These are phyloP conservation scores for Egretta garzetta DNA, from an alignment of 2,113 vertebrate genomes.

Conservation along the genomic window DNA sequence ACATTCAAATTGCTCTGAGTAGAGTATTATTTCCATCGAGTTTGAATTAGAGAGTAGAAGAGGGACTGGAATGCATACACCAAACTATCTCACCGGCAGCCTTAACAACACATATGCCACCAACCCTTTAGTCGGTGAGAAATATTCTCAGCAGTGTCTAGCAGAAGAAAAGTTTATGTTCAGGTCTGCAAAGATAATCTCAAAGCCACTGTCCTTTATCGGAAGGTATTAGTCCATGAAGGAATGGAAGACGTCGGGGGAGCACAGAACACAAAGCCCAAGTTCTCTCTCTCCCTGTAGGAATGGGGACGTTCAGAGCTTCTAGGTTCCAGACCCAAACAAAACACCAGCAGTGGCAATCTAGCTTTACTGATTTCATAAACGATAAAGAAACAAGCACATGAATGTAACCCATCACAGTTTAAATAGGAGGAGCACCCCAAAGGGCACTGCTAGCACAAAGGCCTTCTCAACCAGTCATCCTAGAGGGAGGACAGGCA, in stretches of 20 bases:
- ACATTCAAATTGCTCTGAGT: neutral
- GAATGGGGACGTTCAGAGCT: neutral
- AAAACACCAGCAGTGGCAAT: neutral
- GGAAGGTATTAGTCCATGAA: neutral
- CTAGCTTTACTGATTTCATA: neutral
- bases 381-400: neutral
- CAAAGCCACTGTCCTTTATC: neutral
- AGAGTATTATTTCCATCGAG: neutral
- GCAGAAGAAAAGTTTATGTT: neutral
- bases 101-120: neutral
- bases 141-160: neutral
- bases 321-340: neutral
- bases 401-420: neutral
- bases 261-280: neutral
- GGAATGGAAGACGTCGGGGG: neutral
- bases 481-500: neutral
- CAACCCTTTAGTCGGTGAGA: neutral
- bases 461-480: neutral
- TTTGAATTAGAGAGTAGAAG: neutral
- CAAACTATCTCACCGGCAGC: neutral
- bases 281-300: neutral
- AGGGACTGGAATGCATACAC: neutral
- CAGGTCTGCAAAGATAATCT: neutral
- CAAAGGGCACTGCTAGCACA: neutral
- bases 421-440: neutral